These are phyloP conservation scores for Chrysotoxum bicinctum DNA, from an alignment of 2,888 invertebrate species.

Conservation along the genomic window DNA sequence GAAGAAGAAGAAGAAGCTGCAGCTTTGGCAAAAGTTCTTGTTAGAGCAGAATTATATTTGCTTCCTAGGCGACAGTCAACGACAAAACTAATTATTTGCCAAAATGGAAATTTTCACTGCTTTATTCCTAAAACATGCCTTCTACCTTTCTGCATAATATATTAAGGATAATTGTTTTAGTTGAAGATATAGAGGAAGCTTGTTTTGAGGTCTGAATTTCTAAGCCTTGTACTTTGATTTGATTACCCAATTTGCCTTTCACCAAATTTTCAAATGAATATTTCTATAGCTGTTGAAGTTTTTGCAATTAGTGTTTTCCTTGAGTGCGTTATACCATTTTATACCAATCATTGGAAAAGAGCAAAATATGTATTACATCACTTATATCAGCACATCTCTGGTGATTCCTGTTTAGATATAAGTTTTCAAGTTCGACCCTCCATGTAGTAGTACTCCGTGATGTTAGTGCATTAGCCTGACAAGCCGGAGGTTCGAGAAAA, in stretches of 20 bases:
- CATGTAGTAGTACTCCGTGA: too few species aligned
- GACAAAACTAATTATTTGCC: slow-evolving; percentile 73
- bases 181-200: slow-evolving; percentile 9
- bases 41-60: background rate
- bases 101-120: slow-evolving; percentile 63
- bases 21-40: slow-evolving; percentile 2
- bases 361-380: background rate
- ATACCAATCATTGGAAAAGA: background rate
- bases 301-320: background rate
- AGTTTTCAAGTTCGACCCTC: too few species aligned
- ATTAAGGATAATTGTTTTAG: background rate
- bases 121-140: background rate
- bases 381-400: too few species aligned
- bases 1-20: slow-evolving; percentile 8
- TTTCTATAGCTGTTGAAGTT: background rate
- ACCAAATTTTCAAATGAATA: slow-evolving; percentile 16
- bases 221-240: slow-evolving; percentile 19
- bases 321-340: background rate
- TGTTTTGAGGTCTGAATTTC: slow-evolving; percentile 24
- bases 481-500: too few species aligned
- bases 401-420: too few species aligned
- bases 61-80: slow-evolving; percentile 54
- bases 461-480: too few species aligned
- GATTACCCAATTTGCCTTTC: slow-evolving; percentile 38
- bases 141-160: background rate